Conservation (phyloP, 1,140 invertebrate species). For the Odontomachus brunneus region DNA sequence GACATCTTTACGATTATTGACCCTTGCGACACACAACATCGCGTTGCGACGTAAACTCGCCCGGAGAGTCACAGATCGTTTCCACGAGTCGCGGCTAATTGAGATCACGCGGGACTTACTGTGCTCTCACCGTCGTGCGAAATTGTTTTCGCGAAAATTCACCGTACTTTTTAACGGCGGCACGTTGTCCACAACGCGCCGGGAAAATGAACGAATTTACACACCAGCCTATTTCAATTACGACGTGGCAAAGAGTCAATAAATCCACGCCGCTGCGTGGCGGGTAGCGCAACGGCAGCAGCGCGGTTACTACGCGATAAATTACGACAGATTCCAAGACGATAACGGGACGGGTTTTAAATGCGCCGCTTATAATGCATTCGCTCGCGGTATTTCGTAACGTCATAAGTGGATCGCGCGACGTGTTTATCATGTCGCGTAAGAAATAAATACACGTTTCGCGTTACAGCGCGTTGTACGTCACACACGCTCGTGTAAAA, state of each 20-base stretch:
- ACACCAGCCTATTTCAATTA: constrained; percentile 40
- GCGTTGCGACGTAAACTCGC: background rate
- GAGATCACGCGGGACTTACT: too few species aligned
- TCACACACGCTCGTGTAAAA: background rate
- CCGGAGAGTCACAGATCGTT: too few species aligned
- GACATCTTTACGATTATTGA: constrained; percentile 34
- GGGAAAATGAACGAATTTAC: constrained; percentile 40
- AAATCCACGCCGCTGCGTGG: background rate
- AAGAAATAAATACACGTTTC: constrained; percentile 35
- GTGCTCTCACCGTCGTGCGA: too few species aligned
- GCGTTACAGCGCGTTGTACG: background rate
- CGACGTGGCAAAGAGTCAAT: constrained; percentile 29
- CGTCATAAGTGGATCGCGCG: constrained; percentile 43
- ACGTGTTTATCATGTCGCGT: constrained; percentile 38
- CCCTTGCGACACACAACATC: background rate
- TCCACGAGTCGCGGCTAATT: too few species aligned
- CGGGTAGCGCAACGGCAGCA: background rate
- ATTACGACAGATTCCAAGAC: constrained; percentile 41
- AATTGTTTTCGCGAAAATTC: constrained; percentile 8
- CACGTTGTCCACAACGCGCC: too few species aligned
- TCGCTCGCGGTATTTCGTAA: constrained; percentile 44
- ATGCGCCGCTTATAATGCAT: constrained; percentile 37
- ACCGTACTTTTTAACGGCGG: constrained; percentile 13
- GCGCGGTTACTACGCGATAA: constrained; percentile 32
- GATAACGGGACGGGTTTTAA: constrained; percentile 49